These are phyloP conservation scores for Pelobates cultripes DNA, from an alignment of 2,797 vertebrate species.

Conservation along the genomic window DNA sequence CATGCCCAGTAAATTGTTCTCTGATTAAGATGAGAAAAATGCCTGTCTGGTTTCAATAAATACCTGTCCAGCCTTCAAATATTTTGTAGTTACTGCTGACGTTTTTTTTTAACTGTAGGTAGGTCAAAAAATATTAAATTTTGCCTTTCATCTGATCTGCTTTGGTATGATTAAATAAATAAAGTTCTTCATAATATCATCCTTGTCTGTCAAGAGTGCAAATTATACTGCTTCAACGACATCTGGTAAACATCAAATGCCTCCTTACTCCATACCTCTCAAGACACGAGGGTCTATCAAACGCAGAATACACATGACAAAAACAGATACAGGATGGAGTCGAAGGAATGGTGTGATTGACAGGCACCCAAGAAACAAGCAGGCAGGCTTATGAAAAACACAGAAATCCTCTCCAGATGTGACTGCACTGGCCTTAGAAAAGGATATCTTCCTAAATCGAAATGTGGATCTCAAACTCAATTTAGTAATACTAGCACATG, in stretches of 20 bases:
- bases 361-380: constrained; percentile 42
- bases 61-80: constrained; percentile 47
- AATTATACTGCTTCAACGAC: constrained; percentile 53
- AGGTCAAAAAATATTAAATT: constrained; percentile 51
- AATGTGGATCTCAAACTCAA: constrained; percentile 59
- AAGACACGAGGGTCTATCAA: constrained; percentile 51
- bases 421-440: constrained; percentile 44
- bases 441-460: constrained; percentile 22
- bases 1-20: constrained; percentile 33
- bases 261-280: constrained; percentile 43
- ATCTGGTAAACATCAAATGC: constrained; percentile 63
- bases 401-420: constrained; percentile 58
- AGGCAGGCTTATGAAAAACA: constrained; percentile 32
- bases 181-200: constrained; percentile 62
- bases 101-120: constrained; percentile 55
- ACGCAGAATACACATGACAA: constrained; percentile 48
- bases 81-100: constrained; percentile 48
- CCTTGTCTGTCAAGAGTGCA: constrained; percentile 60
- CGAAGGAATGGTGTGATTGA: constrained; percentile 24
- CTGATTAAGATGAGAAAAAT: constrained; percentile 41
- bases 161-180: constrained; percentile 62
- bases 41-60: constrained; percentile 53
- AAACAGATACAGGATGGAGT: constrained; percentile 54
- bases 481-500: constrained; percentile 56
- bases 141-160: constrained; percentile 61